Conservation (phyloP, 2,113 vertebrate genomes). For the Hepsetus odoe region DNA sequence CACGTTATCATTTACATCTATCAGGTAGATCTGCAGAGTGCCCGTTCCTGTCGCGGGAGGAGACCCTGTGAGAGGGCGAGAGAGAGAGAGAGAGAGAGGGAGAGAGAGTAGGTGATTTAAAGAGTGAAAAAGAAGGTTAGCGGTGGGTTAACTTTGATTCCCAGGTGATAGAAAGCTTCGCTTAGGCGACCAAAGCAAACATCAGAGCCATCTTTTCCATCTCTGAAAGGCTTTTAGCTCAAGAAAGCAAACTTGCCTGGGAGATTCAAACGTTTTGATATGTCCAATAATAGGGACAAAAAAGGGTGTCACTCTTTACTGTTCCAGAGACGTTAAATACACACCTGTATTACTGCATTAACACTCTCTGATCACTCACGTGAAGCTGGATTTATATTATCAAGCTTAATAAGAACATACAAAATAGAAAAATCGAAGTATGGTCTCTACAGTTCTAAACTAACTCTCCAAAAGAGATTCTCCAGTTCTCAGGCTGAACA, state of each 20-base stretch:
- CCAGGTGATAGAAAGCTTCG: slow-evolving; percentile 6
- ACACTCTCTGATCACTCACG: no score
- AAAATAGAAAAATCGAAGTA: no score
- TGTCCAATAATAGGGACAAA: neutral
- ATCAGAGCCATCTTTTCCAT: neutral
- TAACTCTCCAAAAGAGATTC: no score
- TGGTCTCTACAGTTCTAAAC: no score
- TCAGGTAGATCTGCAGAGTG: slow-evolving; percentile 93
- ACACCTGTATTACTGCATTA: no score
- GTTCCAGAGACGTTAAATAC: no score
- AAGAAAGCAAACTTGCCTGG: neutral
- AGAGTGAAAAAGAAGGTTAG: slow-evolving; percentile 28
- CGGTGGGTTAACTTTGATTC: slow-evolving; percentile 1
- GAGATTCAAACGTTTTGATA: neutral
- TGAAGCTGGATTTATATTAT: no score
- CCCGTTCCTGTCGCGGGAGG: slow-evolving; percentile 93
- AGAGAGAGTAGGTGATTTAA: neutral
- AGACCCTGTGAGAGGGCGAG: slow-evolving; percentile 81
- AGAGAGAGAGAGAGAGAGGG: slow-evolving; percentile 19
- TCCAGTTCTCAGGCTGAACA: no score
- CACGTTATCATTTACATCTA: slow-evolving; percentile 95
- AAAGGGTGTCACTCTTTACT: no score
- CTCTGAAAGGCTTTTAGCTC: slow-evolving; percentile 9
- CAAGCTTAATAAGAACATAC: no score
- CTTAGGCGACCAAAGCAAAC: neutral